Evolutionary conservation across 2,113 vertebrate genomes (phyloP).

Genomic region (Macrotis lagotis): DNA sequence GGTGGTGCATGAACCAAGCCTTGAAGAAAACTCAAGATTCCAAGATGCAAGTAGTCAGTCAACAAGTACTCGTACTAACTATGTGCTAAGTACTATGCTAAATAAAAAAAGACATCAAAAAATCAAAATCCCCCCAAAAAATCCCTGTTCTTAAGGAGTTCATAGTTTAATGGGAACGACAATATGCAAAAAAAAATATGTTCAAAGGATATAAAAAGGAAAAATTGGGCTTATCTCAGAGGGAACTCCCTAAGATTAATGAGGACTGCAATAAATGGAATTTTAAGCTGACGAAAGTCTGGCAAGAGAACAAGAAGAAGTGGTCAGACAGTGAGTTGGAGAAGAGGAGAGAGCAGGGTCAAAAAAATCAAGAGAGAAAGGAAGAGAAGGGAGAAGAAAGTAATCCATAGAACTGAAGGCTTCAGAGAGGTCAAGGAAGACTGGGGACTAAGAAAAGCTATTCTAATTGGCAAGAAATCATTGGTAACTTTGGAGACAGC

Average conservation of each 20-base stretch:
- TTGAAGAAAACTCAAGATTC: neutral
- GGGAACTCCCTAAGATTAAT: neutral
- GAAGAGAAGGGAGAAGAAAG: neutral
- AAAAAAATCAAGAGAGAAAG: neutral
- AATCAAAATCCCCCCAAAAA: neutral
- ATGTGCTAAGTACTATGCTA: neutral
- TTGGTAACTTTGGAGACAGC: neutral
- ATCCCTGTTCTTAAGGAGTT: neutral
- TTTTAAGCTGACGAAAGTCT: neutral
- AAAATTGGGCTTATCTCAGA: neutral
- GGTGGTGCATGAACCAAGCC: neutral
- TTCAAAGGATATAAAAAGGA: neutral
- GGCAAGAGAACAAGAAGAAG: neutral
- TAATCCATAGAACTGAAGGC: neutral
- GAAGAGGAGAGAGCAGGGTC: neutral
- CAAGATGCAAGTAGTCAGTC: neutral
- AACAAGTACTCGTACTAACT: neutral
- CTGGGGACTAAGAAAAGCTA: neutral
- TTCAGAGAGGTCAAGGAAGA: neutral
- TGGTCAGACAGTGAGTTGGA: neutral
- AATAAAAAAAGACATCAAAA: neutral
- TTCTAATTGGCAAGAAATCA: neutral
- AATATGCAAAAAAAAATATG: neutral
- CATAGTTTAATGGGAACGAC: neutral
- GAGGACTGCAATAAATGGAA: neutral